Evolutionary conservation across 2,888 invertebrate species (phyloP), one percentile per base, ranked within the genome.

Genomic region (Aleiodes leptofemur): DNA sequence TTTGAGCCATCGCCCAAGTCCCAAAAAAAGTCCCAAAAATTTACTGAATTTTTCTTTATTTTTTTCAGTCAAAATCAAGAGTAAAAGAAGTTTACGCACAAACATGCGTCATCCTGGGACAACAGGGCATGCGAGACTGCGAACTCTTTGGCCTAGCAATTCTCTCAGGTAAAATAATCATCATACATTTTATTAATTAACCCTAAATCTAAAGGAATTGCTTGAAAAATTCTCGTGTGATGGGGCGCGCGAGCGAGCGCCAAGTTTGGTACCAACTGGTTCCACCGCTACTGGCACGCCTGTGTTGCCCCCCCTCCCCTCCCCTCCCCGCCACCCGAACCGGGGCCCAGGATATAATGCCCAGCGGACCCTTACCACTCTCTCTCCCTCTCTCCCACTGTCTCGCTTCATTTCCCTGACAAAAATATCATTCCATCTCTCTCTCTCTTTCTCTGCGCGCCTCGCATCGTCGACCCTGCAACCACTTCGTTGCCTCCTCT

Each of bases 61-160:
- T 69, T 86, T 92, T 93, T 83, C 93, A 96, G 93, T 94, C 94
- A 88, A 96, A 96, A 91, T 94, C 95, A 83, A 93, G 94, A 90
- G 95, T 96, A 88, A 94, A 94, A 88, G 96, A 96, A 90, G 93
- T 96, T 82, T 95, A 95, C 89, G 92, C 93, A 84, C 94, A 96
- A 90, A 95, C 95, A 91, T 94, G 94, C 90, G 92, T 93, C 79
- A 94, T 96, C 91, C 94, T 96, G 85, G 94, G 94, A 87, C 93
- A 95, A 88, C 94, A 94, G 91, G 95, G 95, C 90, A 94, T 96
- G 93, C 93, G 93, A 90, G 96, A 96, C 90, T 94, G 94, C 87
- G 95, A 96, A 88, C 93, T 96, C 85, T 96, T 96, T 91, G 96
- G 96, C 87, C 91, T 97, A 89, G 96, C 96, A 85, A 92, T 95